phyloP scores from a whole-genome alignment of 1,140 invertebrate species.

The Diabrotica virgifera region DNA sequence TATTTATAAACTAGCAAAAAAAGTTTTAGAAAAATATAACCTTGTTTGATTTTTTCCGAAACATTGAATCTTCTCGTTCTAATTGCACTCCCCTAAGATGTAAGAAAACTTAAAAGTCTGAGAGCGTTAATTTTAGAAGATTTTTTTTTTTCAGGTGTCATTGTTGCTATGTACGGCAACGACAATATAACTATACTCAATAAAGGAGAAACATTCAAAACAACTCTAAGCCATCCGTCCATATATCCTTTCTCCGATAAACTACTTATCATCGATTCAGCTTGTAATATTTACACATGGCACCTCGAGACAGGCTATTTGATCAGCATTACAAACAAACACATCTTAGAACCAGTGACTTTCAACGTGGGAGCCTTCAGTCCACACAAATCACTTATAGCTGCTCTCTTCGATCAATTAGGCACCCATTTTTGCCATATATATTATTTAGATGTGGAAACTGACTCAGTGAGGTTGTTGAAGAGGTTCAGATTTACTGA shows the following conservation, averaged over 20 bases:
- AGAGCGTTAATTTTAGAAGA: too few relatives aligned
- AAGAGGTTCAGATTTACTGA: not conserved
- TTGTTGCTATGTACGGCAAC: not conserved
- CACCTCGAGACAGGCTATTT: not conserved
- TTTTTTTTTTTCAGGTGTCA: slow-evolving; percentile 4
- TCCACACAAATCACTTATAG: slow-evolving; percentile 3
- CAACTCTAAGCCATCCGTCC: not conserved
- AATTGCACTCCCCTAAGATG: too few relatives aligned
- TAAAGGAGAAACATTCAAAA: not conserved
- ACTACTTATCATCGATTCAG: slow-evolving; percentile 9
- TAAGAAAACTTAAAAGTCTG: too few relatives aligned
- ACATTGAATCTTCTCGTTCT: too few relatives aligned
- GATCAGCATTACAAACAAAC: not conserved
- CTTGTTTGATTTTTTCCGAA: too few relatives aligned
- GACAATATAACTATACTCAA: slow-evolving; percentile 6
- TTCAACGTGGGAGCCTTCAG: slow-evolving; percentile 3
- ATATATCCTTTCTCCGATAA: not conserved
- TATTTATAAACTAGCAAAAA: too few relatives aligned
- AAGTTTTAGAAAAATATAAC: too few relatives aligned
- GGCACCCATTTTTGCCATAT: slow-evolving; percentile 9
- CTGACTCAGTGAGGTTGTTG: not conserved
- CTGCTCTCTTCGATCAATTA: slow-evolving; percentile 5
- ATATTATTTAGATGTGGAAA: not conserved
- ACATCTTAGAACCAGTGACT: not conserved
- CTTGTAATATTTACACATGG: slow-evolving; percentile 10